Percentiles rank a stretch among this genome's conserved stretches.
phyloP scores from a whole-genome alignment of 2,888 invertebrate genomes.

The Caenorhabditis plicata region DNA sequence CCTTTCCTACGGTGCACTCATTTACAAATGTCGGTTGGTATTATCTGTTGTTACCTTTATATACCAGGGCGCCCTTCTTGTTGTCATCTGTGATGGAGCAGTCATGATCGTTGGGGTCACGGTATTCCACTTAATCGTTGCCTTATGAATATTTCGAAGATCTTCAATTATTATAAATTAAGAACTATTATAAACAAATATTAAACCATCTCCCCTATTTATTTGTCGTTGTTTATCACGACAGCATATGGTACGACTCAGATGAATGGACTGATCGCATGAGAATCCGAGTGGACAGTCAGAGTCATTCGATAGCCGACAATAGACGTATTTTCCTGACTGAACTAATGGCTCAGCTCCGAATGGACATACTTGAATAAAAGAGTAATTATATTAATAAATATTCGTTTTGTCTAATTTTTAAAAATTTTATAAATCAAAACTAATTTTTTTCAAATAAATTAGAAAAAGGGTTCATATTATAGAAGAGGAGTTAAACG shows the following conservation, averaged over 20 bases:
- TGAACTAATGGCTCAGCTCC: slow-evolving; percentile 57
- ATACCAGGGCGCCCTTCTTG: slow-evolving; percentile 57
- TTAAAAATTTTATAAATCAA: neutral
- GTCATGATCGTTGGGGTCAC: slow-evolving; percentile 56
- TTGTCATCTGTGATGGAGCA: slow-evolving; percentile 36
- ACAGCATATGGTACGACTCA: slow-evolving; percentile 61
- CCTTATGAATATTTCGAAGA: too few species aligned
- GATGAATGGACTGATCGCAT: slow-evolving; percentile 58
- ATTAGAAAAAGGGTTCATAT: too few species aligned
- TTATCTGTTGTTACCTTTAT: slow-evolving; percentile 45
- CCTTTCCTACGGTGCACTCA: slow-evolving; percentile 40
- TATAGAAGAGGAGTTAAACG: too few species aligned
- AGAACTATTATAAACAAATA: neutral
- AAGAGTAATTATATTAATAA: too few species aligned
- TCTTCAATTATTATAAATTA: neutral
- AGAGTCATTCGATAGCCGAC: slow-evolving; percentile 54
- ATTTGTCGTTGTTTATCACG: slow-evolving; percentile 39
- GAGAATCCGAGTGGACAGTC: slow-evolving; percentile 61
- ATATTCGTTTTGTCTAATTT: neutral
- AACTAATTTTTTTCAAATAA: neutral
- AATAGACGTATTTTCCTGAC: slow-evolving; percentile 57
- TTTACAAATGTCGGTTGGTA: neutral
- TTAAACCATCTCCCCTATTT: neutral
- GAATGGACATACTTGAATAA: slow-evolving; percentile 62
- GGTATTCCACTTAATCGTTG: slow-evolving; percentile 57